Percentiles rank a stretch among this genome's conserved stretches.
Conservation (phyloP, 2,888 invertebrate genomes). For the Stenurella melanura region DNA sequence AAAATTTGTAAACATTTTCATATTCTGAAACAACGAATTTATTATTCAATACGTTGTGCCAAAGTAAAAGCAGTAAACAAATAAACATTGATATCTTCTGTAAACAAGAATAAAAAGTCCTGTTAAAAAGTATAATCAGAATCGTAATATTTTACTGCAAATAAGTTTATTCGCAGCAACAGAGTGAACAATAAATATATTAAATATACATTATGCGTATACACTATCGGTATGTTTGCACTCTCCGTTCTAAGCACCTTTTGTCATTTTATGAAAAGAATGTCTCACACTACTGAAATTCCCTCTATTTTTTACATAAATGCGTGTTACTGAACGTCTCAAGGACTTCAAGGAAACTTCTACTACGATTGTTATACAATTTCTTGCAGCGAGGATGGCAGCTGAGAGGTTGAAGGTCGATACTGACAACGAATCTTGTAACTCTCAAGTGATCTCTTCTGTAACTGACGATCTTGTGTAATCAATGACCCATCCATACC, state of each 20-base stretch:
- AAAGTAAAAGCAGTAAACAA: no score
- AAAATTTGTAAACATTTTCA: no score
- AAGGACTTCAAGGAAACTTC: constrained; percentile 22
- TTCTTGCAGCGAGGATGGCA: constrained; percentile 44
- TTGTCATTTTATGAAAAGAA: background rate
- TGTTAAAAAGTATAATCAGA: no score
- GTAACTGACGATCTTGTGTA: constrained; percentile 55
- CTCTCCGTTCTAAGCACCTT: background rate
- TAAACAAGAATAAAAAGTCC: no score
- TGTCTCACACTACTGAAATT: background rate
- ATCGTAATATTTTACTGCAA: no score
- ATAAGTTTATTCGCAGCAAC: background rate
- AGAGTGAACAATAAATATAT: background rate
- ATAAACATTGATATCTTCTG: no score
- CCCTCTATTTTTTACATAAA: constrained; percentile 13
- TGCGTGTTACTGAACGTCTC: constrained; percentile 8
- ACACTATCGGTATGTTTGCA: background rate
- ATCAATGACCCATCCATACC: constrained; percentile 54
- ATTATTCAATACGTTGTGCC: no score
- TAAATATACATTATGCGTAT: background rate
- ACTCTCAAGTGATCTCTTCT: constrained; percentile 56
- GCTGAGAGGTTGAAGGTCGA: constrained; percentile 51
- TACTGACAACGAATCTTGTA: constrained; percentile 52
- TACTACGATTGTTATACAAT: constrained; percentile 39
- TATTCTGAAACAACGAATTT: no score